Evolutionary conservation across 2,797 vertebrate species (phyloP), one percentile per base, ranked within the genome.

Genomic region (Pseudochirops cupreus): DNA sequence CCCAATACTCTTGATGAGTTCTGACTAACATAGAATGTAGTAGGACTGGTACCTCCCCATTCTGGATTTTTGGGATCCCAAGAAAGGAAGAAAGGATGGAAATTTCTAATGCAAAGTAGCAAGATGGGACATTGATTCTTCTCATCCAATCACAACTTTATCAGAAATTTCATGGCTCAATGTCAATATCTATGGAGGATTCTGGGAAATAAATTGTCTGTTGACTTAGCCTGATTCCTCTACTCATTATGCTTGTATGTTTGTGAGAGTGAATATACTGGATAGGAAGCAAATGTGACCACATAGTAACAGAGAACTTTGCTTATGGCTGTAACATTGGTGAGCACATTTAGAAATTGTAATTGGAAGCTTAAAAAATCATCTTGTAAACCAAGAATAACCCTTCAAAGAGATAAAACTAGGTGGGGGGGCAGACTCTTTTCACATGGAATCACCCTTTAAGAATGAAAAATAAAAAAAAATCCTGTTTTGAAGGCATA

Each of bases 381-480:
- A 50, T 58, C 31, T 94, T 29, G 31, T 6, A 94, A 58, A 24
- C 39, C 54, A 90, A 94, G 91, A 82, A 28, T 12, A 67, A 46
- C 29, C 11, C 28, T 24, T 87, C 21, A 53, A 91, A 67, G 11
- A 95, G 33, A 87, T 39, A 18, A 59, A 56, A 5, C 53, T 55
- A 92, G 87, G 67, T 92, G 7, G 50, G 93, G 33, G 52, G 52
- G 10, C 55, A 58, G 50, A n/a, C 54, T 10, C 24, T 9, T 46
- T 59, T 89, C 58, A 55, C 13, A 26, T 13, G 9, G 4, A 54
- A 29, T 58, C 26, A 50, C 28, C 82, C 56, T 46, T 67, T 24
- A 24, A 21, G 26, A 95, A 62, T 39, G 92, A 91, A 94, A 96
- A 67, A 87, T n/a, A 13, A 0, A 33, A 89, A 54, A 14, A 53